Percentiles rank a stretch among this genome's conserved stretches.
Conservation (phyloP, 1,140 invertebrate species). For the Tetramorium simillimum region DNA sequence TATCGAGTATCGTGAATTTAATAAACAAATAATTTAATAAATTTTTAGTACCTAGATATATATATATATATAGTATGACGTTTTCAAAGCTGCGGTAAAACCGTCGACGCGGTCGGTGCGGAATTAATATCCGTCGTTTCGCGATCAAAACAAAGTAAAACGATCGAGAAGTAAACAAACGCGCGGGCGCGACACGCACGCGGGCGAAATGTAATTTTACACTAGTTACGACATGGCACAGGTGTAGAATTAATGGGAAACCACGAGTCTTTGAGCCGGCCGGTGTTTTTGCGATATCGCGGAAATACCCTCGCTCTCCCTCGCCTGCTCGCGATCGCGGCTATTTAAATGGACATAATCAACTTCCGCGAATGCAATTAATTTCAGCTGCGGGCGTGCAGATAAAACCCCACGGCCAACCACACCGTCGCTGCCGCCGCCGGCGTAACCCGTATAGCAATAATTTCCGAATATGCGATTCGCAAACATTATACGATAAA, state of each 20-base stretch:
- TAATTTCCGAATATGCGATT: constrained; percentile 55
- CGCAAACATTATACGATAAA: constrained; percentile 13
- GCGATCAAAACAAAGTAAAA: constrained; percentile 22
- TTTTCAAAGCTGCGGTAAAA: background rate
- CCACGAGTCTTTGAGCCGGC: constrained; percentile 23
- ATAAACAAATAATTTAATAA: too few species aligned
- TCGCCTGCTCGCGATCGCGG: constrained; percentile 19
- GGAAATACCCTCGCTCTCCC: constrained; percentile 2
- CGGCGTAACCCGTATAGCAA: constrained; percentile 15
- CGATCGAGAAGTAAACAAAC: constrained; percentile 41
- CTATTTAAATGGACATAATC: constrained; percentile 58
- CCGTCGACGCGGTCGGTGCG: background rate
- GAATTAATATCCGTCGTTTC: constrained; percentile 39
- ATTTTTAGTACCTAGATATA: background rate
- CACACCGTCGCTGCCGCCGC: background rate
- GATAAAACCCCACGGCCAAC: constrained; percentile 38
- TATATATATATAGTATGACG: background rate
- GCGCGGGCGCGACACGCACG: background rate
- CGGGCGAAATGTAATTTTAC: constrained; percentile 42
- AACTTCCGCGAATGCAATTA: constrained; percentile 50
- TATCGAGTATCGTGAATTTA: background rate
- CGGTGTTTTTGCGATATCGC: constrained; percentile 43
- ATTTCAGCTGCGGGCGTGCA: constrained; percentile 43
- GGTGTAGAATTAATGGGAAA: constrained; percentile 48
- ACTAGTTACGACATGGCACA: constrained; percentile 33